Base-by-base conservation (phyloP, 2,113 vertebrate species). In the Rhinopomastus cyanomelas region DNA sequence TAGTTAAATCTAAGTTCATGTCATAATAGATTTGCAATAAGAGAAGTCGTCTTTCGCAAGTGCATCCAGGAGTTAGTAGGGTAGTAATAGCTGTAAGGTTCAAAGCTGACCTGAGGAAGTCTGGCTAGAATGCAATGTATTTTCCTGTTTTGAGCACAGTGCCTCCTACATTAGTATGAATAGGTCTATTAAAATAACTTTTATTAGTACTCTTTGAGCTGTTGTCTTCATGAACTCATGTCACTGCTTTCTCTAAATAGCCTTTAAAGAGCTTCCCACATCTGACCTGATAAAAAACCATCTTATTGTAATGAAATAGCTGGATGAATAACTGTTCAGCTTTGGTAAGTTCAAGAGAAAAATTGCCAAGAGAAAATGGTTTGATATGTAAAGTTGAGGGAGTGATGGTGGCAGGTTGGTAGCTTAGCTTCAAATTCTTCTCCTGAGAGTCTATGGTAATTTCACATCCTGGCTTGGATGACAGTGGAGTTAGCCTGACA, bases 51-150 rank as follows among this genome's bases (percentile, higher is more conserved):
- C 27, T 82, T 73, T 69, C 83, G 51, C 44, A 73, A 77, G 53
- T 72, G 53, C 44, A 42, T 87, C 65, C 27, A 57, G 32, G 76
- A 89, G 53, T 68, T 51, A 39, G 85, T 51, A 39, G 85, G 68
- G 30, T 49, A 65, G 12, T 88, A 88, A 61, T 71, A 83, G 32
- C 69, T 81, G 93, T 89, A 69, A 81, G 25, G 57, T 92, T 92
- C 87, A 85, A 91, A 71, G 82, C 36, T 88, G 83, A 89, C 39
- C 36, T 72, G 85, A 93, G 92, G 92, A 85, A 85, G 57, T 77
- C n/a, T 76, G 52, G 49, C 61, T 88, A 64, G 66, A 65, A 72
- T 53, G 16, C 39, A 39, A 64, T 91, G 2, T 67, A 60, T 77
- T 89, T 71, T 25, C 12, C 51, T 16, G 52, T 69, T 89, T 87